Conservation (phyloP, 2,888 invertebrate species). For the Prosopocoilus inquinatus region DNA sequence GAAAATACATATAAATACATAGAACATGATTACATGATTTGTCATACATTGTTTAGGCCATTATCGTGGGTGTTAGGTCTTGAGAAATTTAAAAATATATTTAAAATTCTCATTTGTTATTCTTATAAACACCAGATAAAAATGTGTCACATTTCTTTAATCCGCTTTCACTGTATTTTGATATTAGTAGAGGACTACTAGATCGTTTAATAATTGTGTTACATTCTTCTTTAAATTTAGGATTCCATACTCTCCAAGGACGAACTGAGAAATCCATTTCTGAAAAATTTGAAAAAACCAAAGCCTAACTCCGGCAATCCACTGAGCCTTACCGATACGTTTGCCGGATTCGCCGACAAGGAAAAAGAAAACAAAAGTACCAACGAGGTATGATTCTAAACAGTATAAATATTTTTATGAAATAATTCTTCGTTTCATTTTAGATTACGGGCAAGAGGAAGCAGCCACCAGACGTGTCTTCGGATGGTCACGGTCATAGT, state of each 20-base stretch:
- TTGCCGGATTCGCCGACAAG: slow-evolving; percentile 39
- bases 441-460: slow-evolving; percentile 39
- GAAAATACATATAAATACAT: too few relatives aligned
- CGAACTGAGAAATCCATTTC: slow-evolving; percentile 51
- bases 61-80: too few relatives aligned
- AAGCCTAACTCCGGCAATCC: slow-evolving; percentile 35
- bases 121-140: too few relatives aligned
- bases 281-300: slow-evolving; percentile 46
- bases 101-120: too few relatives aligned
- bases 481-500: slow-evolving; percentile 39
- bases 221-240: slow-evolving; percentile 5
- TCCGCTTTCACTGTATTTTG: background rate
- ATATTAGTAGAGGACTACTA: background rate
- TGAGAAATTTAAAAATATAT: too few relatives aligned
- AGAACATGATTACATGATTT: too few relatives aligned
- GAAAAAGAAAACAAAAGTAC: slow-evolving; percentile 34
- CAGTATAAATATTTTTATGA: too few relatives aligned
- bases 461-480: slow-evolving; percentile 38
- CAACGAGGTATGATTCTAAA: background rate
- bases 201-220: background rate
- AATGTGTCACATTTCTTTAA: too few relatives aligned
- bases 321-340: slow-evolving; percentile 43
- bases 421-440: background rate
- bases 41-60: too few relatives aligned
- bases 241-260: slow-evolving; percentile 16